Evolutionary conservation across 1,140 invertebrate genomes (phyloP), one percentile per base, ranked within the genome.

Genomic region (Popillia japonica): DNA sequence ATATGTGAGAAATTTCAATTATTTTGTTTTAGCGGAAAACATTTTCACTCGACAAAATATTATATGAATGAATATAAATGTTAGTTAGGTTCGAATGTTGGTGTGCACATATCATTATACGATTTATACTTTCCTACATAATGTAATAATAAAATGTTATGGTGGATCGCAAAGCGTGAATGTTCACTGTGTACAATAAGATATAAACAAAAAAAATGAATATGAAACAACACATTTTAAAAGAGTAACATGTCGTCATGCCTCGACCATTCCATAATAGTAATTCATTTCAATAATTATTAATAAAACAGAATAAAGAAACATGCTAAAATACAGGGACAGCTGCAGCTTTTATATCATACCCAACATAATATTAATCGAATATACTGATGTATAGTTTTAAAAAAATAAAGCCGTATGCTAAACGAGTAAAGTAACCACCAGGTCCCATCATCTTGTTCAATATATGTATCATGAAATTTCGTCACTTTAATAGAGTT

Each of bases 21-120:
- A n/a, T 34, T 34, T 34, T 1, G 1, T 34, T 34, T 34, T 34
- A 34, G 4, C n/a, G 48, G 48, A 55, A 55, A 55, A n/a, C 68
- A 72, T 72, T 72, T 72, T 72, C 40, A 72, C 10, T 22, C 23
- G 68, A 22, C 11, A 3, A 23, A 72, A 68, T 34, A 72, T 27
- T 44, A 40, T 40, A 42, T 78, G 79, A 78, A 74, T 73, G 80
- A 77, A 77, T 77, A 78, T 78, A 78, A 73, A 76, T 80, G 78
- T 81, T 79, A 79, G 79, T 80, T 68, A 68, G 61, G 61, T 68
- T 68, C 27, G 61, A 34, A 68, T 68, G 61, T 68, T 34, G 20
- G 83, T 83, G 83, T 85, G 83, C 83, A 85, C 84, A 85, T 85
- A 85, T 84, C 83, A 83, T 83, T 78, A 82, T 81, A 84, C 80